Evolutionary conservation across 2,113 vertebrate species (phyloP).

Genomic region (Camelus bactrianus): DNA sequence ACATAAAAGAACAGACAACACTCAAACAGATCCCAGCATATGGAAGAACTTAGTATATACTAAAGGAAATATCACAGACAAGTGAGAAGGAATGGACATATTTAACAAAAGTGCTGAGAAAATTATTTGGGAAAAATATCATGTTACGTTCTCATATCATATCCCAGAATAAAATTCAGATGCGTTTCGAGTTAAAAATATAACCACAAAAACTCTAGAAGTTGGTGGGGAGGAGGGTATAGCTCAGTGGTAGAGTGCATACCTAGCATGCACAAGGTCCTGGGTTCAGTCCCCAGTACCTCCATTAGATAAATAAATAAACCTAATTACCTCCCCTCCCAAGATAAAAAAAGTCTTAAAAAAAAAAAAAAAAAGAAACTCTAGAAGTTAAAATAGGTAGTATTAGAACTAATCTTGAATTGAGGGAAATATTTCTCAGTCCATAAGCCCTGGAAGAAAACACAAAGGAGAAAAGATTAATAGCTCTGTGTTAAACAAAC

Average conservation of each 20-base stretch:
- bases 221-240: neutral
- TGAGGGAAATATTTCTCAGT: conserved; percentile 26
- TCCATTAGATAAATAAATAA: too few relatives aligned
- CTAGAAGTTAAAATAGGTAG: neutral
- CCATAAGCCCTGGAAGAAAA: conserved; percentile 28
- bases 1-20: neutral
- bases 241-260: too few relatives aligned
- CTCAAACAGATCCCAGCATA: neutral
- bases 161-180: conserved; percentile 50
- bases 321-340: too few relatives aligned
- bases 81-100: neutral
- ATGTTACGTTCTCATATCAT: conserved; percentile 3
- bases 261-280: too few relatives aligned
- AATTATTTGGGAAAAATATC: conserved; percentile 44
- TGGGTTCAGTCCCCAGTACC: too few relatives aligned
- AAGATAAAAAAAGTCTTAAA: too few relatives aligned
- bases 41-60: neutral
- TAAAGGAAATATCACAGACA: conserved; percentile 41
- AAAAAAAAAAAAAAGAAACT: neutral
- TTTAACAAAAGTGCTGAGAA: conserved; percentile 28
- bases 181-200: conserved; percentile 52
- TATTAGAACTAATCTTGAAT: conserved; percentile 35
- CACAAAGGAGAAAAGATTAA: neutral
- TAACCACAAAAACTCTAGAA: neutral
- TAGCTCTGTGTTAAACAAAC: neutral